Percentiles rank a stretch among this genome's conserved stretches.
Evolutionary conservation across 2,113 vertebrate genomes (phyloP).

Genomic region (Zapornia atra): DNA sequence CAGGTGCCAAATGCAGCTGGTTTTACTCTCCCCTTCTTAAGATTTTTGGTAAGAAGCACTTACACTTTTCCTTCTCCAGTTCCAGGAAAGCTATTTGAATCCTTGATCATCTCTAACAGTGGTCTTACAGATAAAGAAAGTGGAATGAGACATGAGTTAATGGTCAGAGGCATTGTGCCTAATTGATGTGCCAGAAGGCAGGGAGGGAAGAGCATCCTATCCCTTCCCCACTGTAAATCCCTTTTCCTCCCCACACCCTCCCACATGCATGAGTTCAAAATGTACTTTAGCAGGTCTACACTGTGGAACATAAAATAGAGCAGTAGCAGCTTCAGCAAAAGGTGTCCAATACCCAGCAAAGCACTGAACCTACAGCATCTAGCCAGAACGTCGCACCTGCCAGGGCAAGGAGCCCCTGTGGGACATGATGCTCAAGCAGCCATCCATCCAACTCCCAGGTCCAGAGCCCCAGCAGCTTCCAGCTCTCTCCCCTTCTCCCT

Average conservation of each 20-base stretch:
- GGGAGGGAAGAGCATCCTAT: neutral
- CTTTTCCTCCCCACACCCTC: neutral
- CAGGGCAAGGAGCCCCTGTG: neutral
- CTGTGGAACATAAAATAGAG: neutral
- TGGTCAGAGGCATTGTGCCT: rapidly evolving
- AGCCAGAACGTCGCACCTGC: neutral
- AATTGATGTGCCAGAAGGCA: rapidly evolving
- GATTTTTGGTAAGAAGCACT: neutral
- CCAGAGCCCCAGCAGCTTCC: neutral
- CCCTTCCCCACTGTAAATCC: neutral
- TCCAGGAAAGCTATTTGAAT: neutral
- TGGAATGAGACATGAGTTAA: rapidly evolving
- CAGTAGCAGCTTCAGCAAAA: neutral
- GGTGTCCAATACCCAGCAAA: neutral
- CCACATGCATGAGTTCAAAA: rapidly evolving
- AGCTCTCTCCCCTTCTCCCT: neutral
- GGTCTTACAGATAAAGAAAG: neutral
- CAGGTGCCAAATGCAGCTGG: neutral
- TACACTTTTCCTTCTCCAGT: neutral
- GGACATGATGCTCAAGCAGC: neutral
- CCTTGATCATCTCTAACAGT: neutral
- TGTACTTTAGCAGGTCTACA: rapidly evolving
- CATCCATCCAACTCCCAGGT: neutral
- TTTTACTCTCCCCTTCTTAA: neutral
- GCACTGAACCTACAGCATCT: neutral